A percentile compares a stretch with the other conserved stretches of the same genome.
Evolutionary conservation across 1,140 invertebrate species (phyloP).

Genomic region (Tetramorium parvispinum): DNA sequence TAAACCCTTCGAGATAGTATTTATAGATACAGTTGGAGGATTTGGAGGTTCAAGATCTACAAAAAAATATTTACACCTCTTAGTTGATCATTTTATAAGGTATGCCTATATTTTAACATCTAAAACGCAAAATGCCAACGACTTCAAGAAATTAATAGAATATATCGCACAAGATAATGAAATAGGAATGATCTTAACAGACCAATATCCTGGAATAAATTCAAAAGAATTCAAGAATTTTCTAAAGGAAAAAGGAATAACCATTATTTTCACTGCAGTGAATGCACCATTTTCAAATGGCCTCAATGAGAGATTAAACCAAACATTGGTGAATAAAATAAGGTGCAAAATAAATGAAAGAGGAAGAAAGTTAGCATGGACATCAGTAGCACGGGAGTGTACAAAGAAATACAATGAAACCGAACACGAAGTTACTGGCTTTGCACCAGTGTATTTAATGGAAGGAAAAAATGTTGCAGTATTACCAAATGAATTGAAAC

Average conservation of each 20-base stretch:
- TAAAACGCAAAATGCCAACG: neutral
- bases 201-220: neutral
- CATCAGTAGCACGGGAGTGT: no score
- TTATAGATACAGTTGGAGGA: neutral
- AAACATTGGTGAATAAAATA: no score
- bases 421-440: no score
- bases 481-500: no score
- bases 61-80: slow-evolving; percentile 5
- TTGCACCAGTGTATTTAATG: no score
- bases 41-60: neutral
- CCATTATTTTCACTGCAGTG: neutral
- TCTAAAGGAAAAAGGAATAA: neutral
- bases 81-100: neutral
- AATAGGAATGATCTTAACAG: neutral
- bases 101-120: neutral
- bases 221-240: neutral
- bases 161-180: no score
- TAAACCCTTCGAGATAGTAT: neutral
- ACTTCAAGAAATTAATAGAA: neutral
- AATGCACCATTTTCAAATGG: neutral
- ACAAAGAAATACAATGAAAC: no score
- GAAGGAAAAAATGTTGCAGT: no score
- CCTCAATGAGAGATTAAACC: neutral
- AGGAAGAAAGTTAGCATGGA: no score
- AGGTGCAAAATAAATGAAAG: no score